phyloP scores from a whole-genome alignment of 2,797 vertebrate species.

The Chiloscyllium punctatum region DNA sequence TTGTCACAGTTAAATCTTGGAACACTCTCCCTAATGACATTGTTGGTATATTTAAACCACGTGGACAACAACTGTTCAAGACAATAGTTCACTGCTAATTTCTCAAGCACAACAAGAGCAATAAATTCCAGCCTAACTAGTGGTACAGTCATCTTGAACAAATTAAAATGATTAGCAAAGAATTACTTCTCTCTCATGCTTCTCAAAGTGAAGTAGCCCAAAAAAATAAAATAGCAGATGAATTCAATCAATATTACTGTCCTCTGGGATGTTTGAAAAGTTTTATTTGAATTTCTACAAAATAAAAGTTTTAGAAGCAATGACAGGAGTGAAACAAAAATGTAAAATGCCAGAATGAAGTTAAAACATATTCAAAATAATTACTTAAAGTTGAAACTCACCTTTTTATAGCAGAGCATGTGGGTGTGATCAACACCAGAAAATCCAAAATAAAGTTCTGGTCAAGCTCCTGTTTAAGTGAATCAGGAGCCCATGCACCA shows the following conservation, averaged over 20 bases:
- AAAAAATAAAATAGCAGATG: background rate
- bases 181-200: background rate
- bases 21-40: too few species aligned
- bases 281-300: background rate
- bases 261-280: background rate
- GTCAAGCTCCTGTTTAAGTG: too few species aligned
- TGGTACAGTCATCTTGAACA: too few species aligned
- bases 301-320: background rate
- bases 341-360: background rate
- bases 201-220: background rate
- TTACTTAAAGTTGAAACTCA: background rate
- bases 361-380: background rate
- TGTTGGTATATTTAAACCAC: too few species aligned
- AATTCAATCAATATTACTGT: background rate
- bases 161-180: background rate
- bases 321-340: background rate
- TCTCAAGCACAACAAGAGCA: too few species aligned
- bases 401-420: background rate
- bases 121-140: too few species aligned
- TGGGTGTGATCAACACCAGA: background rate
- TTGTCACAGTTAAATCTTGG: too few species aligned
- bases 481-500: background rate
- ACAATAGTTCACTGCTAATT: too few species aligned
- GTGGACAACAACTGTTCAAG: too few species aligned
- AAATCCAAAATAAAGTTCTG: background rate